These are phyloP conservation scores for Thymelicus sylvestris DNA, from an alignment of 2,888 invertebrate genomes.

Conservation along the genomic window DNA sequence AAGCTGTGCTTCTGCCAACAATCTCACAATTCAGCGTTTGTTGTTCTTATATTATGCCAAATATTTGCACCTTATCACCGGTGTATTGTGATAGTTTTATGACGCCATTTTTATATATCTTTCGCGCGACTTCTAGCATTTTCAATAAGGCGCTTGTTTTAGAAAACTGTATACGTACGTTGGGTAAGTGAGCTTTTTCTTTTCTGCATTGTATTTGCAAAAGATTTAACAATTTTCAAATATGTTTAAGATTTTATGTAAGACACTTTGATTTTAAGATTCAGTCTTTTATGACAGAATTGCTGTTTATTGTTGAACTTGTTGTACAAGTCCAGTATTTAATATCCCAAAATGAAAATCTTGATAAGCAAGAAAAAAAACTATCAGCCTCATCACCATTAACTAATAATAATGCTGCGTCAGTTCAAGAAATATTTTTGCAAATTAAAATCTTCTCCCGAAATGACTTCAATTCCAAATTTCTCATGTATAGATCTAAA, in stretches of 20 bases:
- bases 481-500: too few species aligned
- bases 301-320: too few species aligned
- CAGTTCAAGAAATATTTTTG: too few species aligned
- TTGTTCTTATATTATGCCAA: constrained; percentile 76
- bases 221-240: not conserved
- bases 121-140: constrained; percentile 59
- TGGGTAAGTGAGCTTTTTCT: constrained; percentile 9
- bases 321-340: too few species aligned
- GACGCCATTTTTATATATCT: constrained; percentile 61
- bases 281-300: too few species aligned
- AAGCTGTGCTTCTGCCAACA: constrained; percentile 68
- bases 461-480: too few species aligned
- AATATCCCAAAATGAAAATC: too few species aligned
- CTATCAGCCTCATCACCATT: too few species aligned
- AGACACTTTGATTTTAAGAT: constrained; percentile 37
- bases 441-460: too few species aligned
- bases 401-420: too few species aligned
- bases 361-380: too few species aligned
- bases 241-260: not conserved
- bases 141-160: constrained; percentile 58
- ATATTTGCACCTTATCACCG: constrained; percentile 72
- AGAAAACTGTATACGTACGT: not conserved
- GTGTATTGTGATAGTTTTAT: constrained; percentile 68
- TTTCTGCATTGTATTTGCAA: not conserved
- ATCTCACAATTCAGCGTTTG: constrained; percentile 71